phyloP scores from a whole-genome alignment of 2,888 invertebrate species.

The Diogma glabrata region DNA sequence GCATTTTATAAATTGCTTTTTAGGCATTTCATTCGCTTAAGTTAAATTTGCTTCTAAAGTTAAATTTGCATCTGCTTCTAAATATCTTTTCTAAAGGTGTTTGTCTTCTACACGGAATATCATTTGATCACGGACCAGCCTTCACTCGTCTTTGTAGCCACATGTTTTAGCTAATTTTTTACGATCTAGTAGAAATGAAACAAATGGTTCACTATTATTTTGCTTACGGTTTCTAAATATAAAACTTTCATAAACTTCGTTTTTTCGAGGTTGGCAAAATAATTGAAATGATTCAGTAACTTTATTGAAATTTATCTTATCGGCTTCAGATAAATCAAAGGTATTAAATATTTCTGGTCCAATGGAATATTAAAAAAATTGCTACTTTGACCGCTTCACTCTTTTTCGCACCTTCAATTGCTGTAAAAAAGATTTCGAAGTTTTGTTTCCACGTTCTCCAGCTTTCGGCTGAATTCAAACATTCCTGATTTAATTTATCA shows the following conservation, averaged over 20 bases:
- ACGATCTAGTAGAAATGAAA: neutral
- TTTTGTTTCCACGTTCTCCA: neutral
- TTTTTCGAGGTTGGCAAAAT: neutral
- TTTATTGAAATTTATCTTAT: neutral
- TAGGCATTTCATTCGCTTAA: neutral
- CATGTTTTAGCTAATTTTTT: neutral
- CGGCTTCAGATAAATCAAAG: neutral
- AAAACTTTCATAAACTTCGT: too few species aligned
- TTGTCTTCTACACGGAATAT: neutral
- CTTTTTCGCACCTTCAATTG: neutral
- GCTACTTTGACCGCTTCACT: neutral
- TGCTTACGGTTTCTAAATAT: neutral
- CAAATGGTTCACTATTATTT: neutral
- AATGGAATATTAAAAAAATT: neutral
- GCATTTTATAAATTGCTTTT: too few species aligned
- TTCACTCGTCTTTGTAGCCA: neutral
- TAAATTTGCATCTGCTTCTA: too few species aligned
- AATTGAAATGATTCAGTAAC: neutral
- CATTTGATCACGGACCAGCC: neutral
- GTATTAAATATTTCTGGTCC: conserved; percentile 1
- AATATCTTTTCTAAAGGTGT: neutral
- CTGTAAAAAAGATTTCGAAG: neutral
- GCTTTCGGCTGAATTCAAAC: neutral
- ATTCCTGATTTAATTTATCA: neutral
- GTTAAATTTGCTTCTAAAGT: neutral